These are phyloP conservation scores for Ceraclea dissimilis DNA, from an alignment of 2,888 invertebrate genomes.

Conservation along the genomic window DNA sequence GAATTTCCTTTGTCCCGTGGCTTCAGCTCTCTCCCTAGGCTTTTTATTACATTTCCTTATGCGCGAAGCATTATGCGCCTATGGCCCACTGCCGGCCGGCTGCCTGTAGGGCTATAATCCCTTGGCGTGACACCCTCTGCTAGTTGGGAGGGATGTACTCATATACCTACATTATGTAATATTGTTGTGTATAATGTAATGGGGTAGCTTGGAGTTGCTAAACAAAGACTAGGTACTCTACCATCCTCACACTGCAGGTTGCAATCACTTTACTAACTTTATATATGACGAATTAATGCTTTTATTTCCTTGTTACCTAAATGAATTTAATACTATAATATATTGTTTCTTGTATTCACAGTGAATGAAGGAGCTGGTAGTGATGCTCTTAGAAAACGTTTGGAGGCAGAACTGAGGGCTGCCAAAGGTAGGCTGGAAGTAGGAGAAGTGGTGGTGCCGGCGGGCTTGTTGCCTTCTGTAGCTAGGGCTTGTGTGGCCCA, in stretches of 20 bases:
- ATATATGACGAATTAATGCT: too few species aligned
- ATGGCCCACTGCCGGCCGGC: neutral
- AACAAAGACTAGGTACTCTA: too few species aligned
- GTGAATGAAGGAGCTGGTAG: conserved; percentile 21
- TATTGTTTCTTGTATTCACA: conserved; percentile 6
- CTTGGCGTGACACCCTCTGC: neutral
- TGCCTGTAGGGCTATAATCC: neutral
- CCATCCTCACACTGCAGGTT: too few species aligned
- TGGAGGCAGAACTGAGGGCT: conserved; percentile 71
- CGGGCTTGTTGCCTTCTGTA: conserved; percentile 70
- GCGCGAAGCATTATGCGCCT: neutral
- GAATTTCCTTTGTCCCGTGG: conserved; percentile 1
- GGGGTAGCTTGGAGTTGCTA: too few species aligned
- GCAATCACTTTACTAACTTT: too few species aligned
- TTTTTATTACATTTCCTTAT: neutral
- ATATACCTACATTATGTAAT: too few species aligned
- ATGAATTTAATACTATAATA: too few species aligned
- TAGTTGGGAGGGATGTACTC: too few species aligned
- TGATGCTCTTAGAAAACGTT: conserved; percentile 60
- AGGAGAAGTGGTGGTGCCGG: conserved; percentile 79
- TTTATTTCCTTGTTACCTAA: too few species aligned
- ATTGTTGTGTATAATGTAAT: too few species aligned
- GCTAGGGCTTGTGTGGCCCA: conserved; percentile 72
- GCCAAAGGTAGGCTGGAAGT: conserved; percentile 75
- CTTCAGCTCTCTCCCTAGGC: neutral